Percentiles rank a stretch among this genome's conserved stretches.
Evolutionary conservation across 2,113 vertebrate species (phyloP).

Genomic region (Megaceryle torquata): DNA sequence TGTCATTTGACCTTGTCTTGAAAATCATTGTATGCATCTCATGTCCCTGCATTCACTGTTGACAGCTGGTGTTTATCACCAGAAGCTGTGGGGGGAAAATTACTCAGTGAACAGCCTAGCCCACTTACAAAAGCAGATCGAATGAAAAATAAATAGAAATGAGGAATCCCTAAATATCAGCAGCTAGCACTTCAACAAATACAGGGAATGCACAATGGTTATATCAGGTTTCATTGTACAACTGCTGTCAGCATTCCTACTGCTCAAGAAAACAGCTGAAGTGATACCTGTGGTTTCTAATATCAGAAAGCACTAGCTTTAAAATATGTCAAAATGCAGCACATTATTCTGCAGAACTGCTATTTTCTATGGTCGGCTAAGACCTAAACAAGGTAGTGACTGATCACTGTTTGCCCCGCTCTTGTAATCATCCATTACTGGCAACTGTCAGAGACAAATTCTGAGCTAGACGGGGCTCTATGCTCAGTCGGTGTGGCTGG

Average conservation of each 20-base stretch:
- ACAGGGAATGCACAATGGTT: background rate
- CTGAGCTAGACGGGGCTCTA: background rate
- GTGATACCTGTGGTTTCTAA: background rate
- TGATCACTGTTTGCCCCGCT: background rate
- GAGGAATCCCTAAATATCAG: slow-evolving; percentile 16
- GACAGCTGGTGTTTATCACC: slow-evolving; percentile 65
- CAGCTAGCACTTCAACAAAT: background rate
- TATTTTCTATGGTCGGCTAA: background rate
- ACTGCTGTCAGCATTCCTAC: slow-evolving; percentile 2
- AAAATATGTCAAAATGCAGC: background rate
- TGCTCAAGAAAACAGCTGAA: slow-evolving; percentile 20
- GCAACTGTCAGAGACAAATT: slow-evolving; percentile 22
- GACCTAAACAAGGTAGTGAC: slow-evolving; percentile 6
- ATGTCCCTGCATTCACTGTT: slow-evolving; percentile 20
- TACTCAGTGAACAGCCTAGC: background rate
- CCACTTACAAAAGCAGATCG: background rate
- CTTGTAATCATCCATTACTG: slow-evolving; percentile 15
- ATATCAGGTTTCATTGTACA: background rate
- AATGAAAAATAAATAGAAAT: slow-evolving; percentile 42
- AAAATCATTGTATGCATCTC: slow-evolving; percentile 33
- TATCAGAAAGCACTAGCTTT: background rate
- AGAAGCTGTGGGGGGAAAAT: slow-evolving; percentile 43
- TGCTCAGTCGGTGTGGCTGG: background rate
- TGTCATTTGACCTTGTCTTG: slow-evolving; percentile 63
- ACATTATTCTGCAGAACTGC: background rate